Evolutionary conservation across 2,113 vertebrate species (phyloP), one percentile per base, ranked within the genome.

Genomic region (Nothoprocta pentlandii): DNA sequence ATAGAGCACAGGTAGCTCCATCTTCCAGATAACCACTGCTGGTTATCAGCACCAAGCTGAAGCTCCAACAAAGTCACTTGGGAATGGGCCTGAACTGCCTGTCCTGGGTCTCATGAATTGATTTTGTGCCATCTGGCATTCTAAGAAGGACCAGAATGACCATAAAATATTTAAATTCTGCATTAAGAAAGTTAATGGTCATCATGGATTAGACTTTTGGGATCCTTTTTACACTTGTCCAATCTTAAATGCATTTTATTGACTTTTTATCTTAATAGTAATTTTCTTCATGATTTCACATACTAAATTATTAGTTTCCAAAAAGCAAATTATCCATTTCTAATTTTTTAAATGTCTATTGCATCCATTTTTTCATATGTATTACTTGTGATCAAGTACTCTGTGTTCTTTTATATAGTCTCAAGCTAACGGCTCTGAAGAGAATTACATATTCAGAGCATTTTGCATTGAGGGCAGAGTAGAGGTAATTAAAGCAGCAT

Each of bases 401-500:
- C 26, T 71, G 30, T 74, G 39, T 42, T 91, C 41, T 92, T 95
- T 93, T 25, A 14, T 73, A 39, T 20, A 58, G 25, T 61, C 20
- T 91, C 54, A 51, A 91, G 62, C 16, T 79, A 84, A 94, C 81
- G 73, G 7, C 25, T 69, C 67, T 71, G 47, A 78, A 42, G 34
- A 71, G 62, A 93, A 80, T 69, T 68, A 88, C 68, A 90, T 89
- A 94, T 47, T 79, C 66, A 74, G 44, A 78, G 44, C 75, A 71
- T 75, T 85, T 92, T 77, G 9, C 49, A 51, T 34, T 25, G 53
- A 95, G 73, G 61, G 62, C 23, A 84, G 61, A 89, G 66, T 85
- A 0, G 3, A 91, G 83, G 56, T 88, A 71, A 42, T 66, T 73
- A 58, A 53, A 85, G 67, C 32, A 81, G 61, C 14, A 68, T 44